Conservation (phyloP, 1,140 invertebrate species). For the Rhagoletis pomonella region DNA sequence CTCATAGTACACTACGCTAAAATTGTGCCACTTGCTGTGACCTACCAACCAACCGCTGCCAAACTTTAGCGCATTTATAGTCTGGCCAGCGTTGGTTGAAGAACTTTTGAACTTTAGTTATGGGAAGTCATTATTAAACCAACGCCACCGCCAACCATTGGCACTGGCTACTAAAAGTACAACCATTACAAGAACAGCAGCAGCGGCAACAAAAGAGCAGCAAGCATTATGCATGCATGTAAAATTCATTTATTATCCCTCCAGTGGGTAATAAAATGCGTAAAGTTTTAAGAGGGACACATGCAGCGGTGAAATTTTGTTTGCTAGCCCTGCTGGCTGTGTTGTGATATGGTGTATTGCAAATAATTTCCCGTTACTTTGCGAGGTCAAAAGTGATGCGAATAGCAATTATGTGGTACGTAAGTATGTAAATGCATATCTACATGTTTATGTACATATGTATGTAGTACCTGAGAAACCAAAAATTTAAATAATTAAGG, state of each 20-base stretch:
- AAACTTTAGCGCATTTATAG: background rate
- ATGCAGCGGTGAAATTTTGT: background rate
- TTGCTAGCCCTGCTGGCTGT: background rate
- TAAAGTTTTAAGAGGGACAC: background rate
- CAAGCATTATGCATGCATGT: background rate
- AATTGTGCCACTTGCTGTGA: background rate
- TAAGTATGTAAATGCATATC: no score
- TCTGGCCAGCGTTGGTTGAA: background rate
- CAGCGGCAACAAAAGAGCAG: no score
- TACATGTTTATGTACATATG: no score
- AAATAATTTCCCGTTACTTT: no score
- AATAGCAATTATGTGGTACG: no score
- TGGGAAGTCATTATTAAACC: background rate
- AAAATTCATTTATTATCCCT: conserved; percentile 19
- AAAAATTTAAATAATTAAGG: no score
- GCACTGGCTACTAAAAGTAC: background rate
- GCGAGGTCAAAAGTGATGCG: no score
- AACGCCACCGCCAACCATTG: conserved; percentile 3
- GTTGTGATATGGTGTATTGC: no score
- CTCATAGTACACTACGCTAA: background rate
- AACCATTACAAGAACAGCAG: background rate
- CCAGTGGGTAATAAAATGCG: background rate
- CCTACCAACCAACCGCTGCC: background rate
- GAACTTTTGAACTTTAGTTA: background rate
- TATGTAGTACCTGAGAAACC: no score